Evolutionary conservation across 1,140 invertebrate genomes (phyloP).

Genomic region (Drosophila littoralis): DNA sequence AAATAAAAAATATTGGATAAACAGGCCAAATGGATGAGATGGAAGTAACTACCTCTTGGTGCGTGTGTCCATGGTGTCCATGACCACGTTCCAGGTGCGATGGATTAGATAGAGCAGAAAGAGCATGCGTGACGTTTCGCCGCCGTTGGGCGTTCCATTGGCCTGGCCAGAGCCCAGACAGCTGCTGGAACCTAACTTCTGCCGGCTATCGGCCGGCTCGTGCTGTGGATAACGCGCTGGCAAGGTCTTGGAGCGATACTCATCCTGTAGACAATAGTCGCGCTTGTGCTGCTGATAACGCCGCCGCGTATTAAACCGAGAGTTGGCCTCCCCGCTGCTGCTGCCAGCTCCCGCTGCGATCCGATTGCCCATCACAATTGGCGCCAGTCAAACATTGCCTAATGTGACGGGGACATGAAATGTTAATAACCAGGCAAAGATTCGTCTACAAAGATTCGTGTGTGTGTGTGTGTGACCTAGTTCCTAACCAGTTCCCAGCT

Average conservation of each 20-base stretch:
- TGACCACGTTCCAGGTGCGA: slow-evolving; percentile 89
- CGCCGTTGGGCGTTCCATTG: slow-evolving; percentile 50
- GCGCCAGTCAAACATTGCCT: slow-evolving; percentile 69
- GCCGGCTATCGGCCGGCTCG: neutral
- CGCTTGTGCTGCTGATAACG: slow-evolving; percentile 73
- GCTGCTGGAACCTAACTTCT: slow-evolving; percentile 56
- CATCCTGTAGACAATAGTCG: slow-evolving; percentile 62
- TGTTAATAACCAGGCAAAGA: slow-evolving; percentile 43
- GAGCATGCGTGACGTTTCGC: slow-evolving; percentile 86
- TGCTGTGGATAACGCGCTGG: slow-evolving; percentile 55
- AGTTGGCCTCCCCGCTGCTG: neutral
- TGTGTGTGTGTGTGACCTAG: slow-evolving; percentile 30
- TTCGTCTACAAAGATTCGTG: slow-evolving; percentile 4
- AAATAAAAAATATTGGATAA: neutral
- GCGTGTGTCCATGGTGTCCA: slow-evolving; percentile 87
- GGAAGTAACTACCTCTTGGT: slow-evolving; percentile 84
- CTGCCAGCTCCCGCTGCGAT: slow-evolving; percentile 23
- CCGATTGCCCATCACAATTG: slow-evolving; percentile 70
- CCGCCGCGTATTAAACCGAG: slow-evolving; percentile 61
- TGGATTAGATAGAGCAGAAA: slow-evolving; percentile 89
- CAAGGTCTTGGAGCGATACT: slow-evolving; percentile 70
- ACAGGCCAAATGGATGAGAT: neutral
- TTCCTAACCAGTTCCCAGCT: slow-evolving; percentile 62
- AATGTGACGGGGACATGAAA: slow-evolving; percentile 57
- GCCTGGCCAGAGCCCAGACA: slow-evolving; percentile 49